Conservation (phyloP, 2,113 vertebrate species). For the Hippocampus zosterae region DNA sequence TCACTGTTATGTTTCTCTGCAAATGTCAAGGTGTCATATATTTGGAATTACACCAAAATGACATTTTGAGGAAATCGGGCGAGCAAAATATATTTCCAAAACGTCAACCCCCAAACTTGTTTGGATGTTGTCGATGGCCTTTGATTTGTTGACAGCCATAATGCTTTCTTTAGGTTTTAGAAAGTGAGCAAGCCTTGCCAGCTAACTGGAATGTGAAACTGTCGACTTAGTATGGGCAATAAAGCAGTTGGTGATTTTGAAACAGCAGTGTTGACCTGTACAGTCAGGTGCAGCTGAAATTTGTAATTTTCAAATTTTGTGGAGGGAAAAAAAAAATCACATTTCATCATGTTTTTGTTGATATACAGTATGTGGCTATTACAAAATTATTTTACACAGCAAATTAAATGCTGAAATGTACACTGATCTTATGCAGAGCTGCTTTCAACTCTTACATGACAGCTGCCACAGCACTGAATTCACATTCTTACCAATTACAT, state of each 20-base stretch:
- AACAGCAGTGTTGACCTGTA: background rate
- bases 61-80: background rate
- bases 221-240: constrained; percentile 10
- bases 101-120: constrained; percentile 22
- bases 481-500: no score
- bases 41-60: background rate
- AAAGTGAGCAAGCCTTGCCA: constrained; percentile 12
- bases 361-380: background rate
- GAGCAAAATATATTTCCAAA: background rate
- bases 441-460: background rate
- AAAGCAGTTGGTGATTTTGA: background rate
- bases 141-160: constrained; percentile 12
- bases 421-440: background rate
- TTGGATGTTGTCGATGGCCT: constrained; percentile 19
- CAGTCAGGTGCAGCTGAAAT: background rate
- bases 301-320: background rate
- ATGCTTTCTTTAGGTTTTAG: constrained; percentile 26
- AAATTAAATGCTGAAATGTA: background rate
- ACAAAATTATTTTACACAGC: background rate
- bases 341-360: background rate
- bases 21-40: background rate
- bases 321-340: background rate
- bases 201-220: background rate
- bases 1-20: background rate
- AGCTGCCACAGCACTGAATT: background rate